phyloP scores from a whole-genome alignment of 2,888 invertebrate genomes.

The Xestia sexstrigata region DNA sequence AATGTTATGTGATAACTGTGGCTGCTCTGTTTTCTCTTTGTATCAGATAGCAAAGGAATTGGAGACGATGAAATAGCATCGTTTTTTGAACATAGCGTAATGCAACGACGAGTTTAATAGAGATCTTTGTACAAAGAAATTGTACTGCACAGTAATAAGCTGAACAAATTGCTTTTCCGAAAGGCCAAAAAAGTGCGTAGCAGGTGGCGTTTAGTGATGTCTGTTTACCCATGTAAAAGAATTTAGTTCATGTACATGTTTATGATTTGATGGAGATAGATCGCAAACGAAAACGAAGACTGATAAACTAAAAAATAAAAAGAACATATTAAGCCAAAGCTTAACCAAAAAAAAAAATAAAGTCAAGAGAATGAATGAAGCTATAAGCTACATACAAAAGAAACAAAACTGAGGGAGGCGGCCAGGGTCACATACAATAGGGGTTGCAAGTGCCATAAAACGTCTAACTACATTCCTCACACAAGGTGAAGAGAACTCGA shows the following conservation, averaged over 20 bases:
- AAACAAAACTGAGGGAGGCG: neutral
- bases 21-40: neutral
- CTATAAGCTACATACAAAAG: neutral
- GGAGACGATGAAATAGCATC: neutral
- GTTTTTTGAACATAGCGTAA: too few species aligned
- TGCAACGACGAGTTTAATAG: neutral
- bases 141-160: neutral
- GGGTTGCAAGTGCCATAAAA: constrained; percentile 16
- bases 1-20: constrained; percentile 13
- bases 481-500: constrained; percentile 35
- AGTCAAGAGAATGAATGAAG: neutral
- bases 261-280: neutral
- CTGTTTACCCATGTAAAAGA: neutral
- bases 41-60: constrained; percentile 14
- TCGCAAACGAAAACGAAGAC: neutral
- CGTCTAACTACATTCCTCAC: constrained; percentile 18
- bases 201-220: neutral
- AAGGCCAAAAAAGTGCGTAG: neutral
- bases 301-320: neutral
- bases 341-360: neutral
- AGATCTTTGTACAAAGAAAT: neutral
- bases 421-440: neutral
- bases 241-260: neutral
- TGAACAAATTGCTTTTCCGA: neutral
- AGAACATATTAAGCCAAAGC: neutral